These are phyloP conservation scores for Trachymyrmex septentrionalis DNA, from an alignment of 1,140 invertebrate genomes.

Conservation along the genomic window DNA sequence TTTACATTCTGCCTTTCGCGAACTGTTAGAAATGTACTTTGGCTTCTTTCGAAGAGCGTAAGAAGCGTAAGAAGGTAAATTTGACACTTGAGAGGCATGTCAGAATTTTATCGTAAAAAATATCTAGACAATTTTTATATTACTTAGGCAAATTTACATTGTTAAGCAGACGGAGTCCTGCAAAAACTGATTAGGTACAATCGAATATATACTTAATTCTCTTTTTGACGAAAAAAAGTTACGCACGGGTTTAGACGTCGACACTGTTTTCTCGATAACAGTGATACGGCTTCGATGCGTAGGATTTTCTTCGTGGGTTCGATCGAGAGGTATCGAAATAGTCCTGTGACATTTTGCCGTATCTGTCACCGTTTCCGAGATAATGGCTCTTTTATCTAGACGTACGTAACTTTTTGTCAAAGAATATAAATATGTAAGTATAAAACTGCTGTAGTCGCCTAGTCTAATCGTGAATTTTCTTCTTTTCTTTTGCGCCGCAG, in stretches of 20 bases:
- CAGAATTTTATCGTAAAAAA: background rate
- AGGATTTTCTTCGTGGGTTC: no score
- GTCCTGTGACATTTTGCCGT: no score
- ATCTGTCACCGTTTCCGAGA: no score
- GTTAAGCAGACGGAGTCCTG: background rate
- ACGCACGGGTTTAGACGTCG: no score
- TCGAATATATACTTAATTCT: background rate
- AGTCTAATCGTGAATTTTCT: slow-evolving; percentile 76
- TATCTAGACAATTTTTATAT: background rate
- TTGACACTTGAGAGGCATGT: background rate
- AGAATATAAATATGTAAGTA: background rate
- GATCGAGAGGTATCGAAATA: no score
- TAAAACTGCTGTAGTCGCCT: slow-evolving; percentile 22
- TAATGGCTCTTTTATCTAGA: no score
- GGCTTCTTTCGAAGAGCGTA: no score
- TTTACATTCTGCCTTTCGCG: background rate
- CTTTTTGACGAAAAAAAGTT: no score
- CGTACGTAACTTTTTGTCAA: no score
- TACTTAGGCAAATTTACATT: background rate
- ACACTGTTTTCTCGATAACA: no score
- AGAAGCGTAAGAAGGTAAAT: background rate
- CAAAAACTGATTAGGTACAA: slow-evolving; percentile 4
- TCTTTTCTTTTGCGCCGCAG: slow-evolving; percentile 83
- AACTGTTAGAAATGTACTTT: background rate
- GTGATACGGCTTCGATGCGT: no score